phyloP scores from a whole-genome alignment of 2,888 invertebrate species.

The Elmis aenea region DNA sequence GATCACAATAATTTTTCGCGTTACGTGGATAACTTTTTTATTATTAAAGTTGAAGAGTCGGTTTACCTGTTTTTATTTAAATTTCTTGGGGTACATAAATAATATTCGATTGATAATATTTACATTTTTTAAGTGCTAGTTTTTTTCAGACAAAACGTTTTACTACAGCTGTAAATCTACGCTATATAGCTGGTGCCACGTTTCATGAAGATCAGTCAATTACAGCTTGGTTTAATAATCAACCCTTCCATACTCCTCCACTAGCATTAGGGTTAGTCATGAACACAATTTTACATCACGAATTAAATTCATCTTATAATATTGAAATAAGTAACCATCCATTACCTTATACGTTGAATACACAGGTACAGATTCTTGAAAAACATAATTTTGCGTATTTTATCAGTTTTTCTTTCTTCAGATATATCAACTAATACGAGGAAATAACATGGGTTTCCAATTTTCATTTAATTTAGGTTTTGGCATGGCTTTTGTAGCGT shows the following conservation, averaged over 20 bases:
- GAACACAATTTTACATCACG: slow-evolving; percentile 53
- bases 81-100: background rate
- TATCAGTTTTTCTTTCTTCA: slow-evolving; percentile 20
- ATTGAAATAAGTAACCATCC: slow-evolving; percentile 57
- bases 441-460: slow-evolving; percentile 51
- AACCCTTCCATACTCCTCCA: slow-evolving; percentile 68
- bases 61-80: background rate
- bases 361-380: slow-evolving; percentile 41
- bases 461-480: slow-evolving; percentile 65
- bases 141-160: slow-evolving; percentile 22
- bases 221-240: slow-evolving; percentile 69
- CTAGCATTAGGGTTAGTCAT: slow-evolving; percentile 59
- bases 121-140: background rate
- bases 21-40: slow-evolving; percentile 4
- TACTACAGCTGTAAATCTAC: slow-evolving; percentile 26
- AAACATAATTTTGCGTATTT: slow-evolving; percentile 3
- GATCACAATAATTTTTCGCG: slow-evolving; percentile 26
- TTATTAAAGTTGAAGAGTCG: background rate
- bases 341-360: slow-evolving; percentile 54
- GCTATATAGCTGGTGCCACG: slow-evolving; percentile 53
- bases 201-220: slow-evolving; percentile 45
- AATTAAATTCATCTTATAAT: slow-evolving; percentile 12
- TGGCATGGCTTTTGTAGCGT: slow-evolving; percentile 65
- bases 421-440: slow-evolving; percentile 34
- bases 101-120: background rate